Conservation (phyloP, 1,140 invertebrate species). For the Pseudoatta argentina region DNA sequence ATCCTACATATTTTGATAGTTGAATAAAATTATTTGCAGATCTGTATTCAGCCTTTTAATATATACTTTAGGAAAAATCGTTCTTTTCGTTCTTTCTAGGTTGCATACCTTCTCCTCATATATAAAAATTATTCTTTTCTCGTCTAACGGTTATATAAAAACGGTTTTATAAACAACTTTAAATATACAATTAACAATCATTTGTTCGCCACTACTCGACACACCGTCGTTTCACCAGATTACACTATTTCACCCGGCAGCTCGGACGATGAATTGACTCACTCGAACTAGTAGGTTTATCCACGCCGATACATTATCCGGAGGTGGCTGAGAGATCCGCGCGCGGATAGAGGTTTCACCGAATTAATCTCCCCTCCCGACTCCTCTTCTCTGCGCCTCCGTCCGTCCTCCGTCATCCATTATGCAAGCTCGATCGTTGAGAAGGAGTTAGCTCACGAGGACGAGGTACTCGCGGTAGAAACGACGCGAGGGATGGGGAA, state of each 20-base stretch:
- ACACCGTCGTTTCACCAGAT: background rate
- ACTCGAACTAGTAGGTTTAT: conserved; percentile 71
- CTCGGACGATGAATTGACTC: conserved; percentile 70
- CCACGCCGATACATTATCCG: conserved; percentile 68
- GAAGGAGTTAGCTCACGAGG: conserved; percentile 20
- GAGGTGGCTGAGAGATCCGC: conserved; percentile 48
- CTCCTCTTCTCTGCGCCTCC: background rate
- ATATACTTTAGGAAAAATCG: no score
- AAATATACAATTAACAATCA: background rate
- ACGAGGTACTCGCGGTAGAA: conserved; percentile 3
- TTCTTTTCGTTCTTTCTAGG: no score
- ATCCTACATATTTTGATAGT: no score
- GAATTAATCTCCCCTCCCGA: conserved; percentile 62
- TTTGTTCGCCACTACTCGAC: conserved; percentile 7
- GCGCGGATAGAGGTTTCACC: conserved; percentile 47
- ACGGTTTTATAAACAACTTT: background rate
- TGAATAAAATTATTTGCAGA: no score
- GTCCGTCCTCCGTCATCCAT: conserved; percentile 7
- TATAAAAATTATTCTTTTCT: background rate
- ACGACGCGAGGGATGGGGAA: conserved; percentile 1
- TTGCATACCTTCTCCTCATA: background rate
- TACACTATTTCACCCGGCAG: conserved; percentile 32
- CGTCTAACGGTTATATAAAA: background rate
- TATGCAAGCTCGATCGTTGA: conserved; percentile 52
- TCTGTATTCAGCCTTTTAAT: no score